Percentiles rank a stretch among this genome's conserved stretches.
phyloP scores from a whole-genome alignment of 2,888 invertebrate genomes.

The Drosophila ezoana region DNA sequence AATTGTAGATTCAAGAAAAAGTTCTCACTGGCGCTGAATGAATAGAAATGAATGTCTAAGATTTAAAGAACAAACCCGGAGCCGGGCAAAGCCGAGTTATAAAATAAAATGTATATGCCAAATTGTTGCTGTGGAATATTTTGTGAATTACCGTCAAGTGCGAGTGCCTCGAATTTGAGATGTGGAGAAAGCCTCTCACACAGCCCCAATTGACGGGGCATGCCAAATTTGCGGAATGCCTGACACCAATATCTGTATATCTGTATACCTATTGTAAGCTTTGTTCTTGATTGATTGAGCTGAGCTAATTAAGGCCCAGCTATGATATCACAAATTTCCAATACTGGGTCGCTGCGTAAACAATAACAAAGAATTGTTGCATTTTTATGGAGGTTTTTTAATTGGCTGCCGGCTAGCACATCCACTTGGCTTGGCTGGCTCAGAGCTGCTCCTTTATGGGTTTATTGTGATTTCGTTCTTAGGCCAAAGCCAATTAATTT shows the following conservation, averaged over 20 bases:
- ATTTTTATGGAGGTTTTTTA: slow-evolving; percentile 48
- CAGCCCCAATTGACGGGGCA: slow-evolving; percentile 12
- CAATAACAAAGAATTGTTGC: slow-evolving; percentile 32
- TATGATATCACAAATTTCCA: slow-evolving; percentile 37
- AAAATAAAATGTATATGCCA: not conserved
- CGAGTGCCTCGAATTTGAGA: slow-evolving; percentile 42
- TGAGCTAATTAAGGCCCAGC: slow-evolving; percentile 40
- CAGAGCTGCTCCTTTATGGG: slow-evolving; percentile 17
- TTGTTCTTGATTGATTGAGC: slow-evolving; percentile 56
- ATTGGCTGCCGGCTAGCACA: slow-evolving; percentile 34
- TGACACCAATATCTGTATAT: slow-evolving; percentile 46
- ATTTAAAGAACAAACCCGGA: too few relatives aligned
- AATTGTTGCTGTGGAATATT: slow-evolving; percentile 11
- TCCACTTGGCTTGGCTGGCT: not conserved
- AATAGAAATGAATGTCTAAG: too few relatives aligned
- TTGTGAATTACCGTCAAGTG: slow-evolving; percentile 11
- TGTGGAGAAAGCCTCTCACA: slow-evolving; percentile 55
- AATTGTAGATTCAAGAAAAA: too few relatives aligned
- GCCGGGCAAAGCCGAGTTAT: too few relatives aligned
- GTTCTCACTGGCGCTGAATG: too few relatives aligned
- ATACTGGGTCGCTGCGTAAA: slow-evolving; percentile 18
- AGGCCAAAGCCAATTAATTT: slow-evolving; percentile 56
- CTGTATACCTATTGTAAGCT: slow-evolving; percentile 13
- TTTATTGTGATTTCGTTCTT: slow-evolving; percentile 31
- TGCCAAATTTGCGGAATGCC: slow-evolving; percentile 46